phyloP scores from a whole-genome alignment of 92 coral and sea anemone species.

The Phymanthus crucifer region DNA sequence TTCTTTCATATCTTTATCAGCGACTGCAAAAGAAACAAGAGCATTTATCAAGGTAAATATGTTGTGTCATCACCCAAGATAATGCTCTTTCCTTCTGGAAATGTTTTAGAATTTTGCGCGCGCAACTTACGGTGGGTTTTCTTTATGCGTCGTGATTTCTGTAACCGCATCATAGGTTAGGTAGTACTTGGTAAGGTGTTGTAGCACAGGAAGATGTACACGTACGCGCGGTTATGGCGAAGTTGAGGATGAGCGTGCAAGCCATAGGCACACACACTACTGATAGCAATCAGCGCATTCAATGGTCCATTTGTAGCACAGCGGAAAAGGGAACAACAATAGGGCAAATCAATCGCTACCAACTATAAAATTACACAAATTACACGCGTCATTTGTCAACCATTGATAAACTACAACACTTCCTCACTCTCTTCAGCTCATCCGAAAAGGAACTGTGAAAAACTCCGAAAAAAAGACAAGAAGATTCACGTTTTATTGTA shows the following conservation, averaged over 20 bases:
- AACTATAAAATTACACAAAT: conserved; percentile 16
- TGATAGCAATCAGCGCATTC: conserved; percentile 25
- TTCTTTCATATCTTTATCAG: conserved; percentile 50
- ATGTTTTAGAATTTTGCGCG: not conserved
- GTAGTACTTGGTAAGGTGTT: too few species aligned
- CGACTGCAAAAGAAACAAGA: too few species aligned
- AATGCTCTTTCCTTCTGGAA: not conserved
- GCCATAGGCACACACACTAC: conserved; percentile 28
- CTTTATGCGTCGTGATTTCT: not conserved
- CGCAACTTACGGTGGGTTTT: conserved; percentile 1
- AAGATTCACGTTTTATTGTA: too few species aligned
- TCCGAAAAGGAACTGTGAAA: not conserved
- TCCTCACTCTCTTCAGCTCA: not conserved
- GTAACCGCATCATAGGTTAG: not conserved
- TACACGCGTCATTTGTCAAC: conserved; percentile 18
- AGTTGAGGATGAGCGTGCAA: not conserved
- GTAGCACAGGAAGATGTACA: too few species aligned
- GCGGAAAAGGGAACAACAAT: conserved; percentile 45
- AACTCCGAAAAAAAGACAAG: not conserved
- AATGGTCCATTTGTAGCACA: conserved; percentile 35
- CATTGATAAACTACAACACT: not conserved
- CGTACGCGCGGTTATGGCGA: not conserved
- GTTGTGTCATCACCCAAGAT: conserved; percentile 29
- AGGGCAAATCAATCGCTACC: conserved; percentile 34
- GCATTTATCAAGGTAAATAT: not conserved